Evolutionary conservation across 2,797 vertebrate species (phyloP), one percentile per base, ranked within the genome.

Genomic region (Sebastes melanostomus): DNA sequence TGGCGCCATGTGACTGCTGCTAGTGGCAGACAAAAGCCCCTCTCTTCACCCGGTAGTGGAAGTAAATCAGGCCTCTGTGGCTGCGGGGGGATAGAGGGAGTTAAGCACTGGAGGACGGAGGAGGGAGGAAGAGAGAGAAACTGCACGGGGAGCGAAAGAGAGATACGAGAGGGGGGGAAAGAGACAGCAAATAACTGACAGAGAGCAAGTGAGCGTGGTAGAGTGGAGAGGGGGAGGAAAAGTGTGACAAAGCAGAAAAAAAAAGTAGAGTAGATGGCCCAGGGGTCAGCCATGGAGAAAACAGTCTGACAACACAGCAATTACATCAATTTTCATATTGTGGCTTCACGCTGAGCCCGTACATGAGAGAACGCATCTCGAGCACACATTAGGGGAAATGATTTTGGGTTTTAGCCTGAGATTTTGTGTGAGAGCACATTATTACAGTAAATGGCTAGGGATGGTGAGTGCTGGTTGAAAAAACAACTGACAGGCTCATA

Each of bases 241-340:
- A 20, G 42, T 46, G 67, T 66, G 72, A 79, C 58, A 22, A 34
- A 72, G 68, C 30, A 73, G 77, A 63, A 27, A 46, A 46, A 46
- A 46, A 18, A 46, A 46, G 32, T 8, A 71, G 54, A 81, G 58
- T 42, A 25, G 61, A 54, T 55, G 60, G 58, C 83, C 63, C 42
- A 24, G 14, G 75, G 89, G 85, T 90, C 85, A 92, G 20, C 32
- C 59, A 62, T 75, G 68, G 79, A 90, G 78, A 87, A 81, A 90
- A 81, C 84, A 82, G 82, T 62, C 77, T 71, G 80, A 85, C 75
- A 88, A 81, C 82, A 88, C 52, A 22, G 73, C 91, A 89, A 88
- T 93, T 90, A 92, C 86, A 82, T 77, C 82, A 61, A 89, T 92
- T 92, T 92, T 89, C 87, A 90, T 81, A 74, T 81, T 72, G 78